Evolutionary conservation across 92 coral and sea anemone genomes (phyloP).

Genomic region (Pocillopora meandrina): DNA sequence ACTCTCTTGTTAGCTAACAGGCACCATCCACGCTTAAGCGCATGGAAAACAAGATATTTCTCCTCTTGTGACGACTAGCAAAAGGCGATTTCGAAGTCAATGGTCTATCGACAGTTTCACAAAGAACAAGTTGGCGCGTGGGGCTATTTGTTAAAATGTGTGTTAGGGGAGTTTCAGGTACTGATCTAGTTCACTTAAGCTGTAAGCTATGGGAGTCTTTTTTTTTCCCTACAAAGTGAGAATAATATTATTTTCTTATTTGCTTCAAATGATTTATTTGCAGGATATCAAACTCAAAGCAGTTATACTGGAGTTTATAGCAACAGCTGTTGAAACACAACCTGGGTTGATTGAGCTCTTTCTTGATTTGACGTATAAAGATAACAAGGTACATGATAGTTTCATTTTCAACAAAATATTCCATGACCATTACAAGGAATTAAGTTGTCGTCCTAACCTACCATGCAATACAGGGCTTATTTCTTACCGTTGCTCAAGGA

Average conservation of each 20-base stretch:
- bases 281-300: slow-evolving; percentile 88
- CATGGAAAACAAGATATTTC: too few relatives aligned
- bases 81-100: too few relatives aligned
- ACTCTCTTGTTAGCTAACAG: too few relatives aligned
- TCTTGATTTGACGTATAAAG: slow-evolving; percentile 69
- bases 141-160: too few relatives aligned
- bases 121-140: neutral
- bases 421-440: neutral
- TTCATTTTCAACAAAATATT: neutral
- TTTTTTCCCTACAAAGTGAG: neutral
- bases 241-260: neutral
- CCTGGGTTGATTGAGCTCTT: slow-evolving; percentile 94
- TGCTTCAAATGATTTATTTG: neutral
- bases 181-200: too few relatives aligned
- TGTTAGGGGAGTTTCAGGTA: too few relatives aligned
- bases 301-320: slow-evolving; percentile 87
- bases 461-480: too few relatives aligned
- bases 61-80: too few relatives aligned
- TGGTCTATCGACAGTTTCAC: neutral
- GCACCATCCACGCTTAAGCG: too few relatives aligned
- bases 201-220: too few relatives aligned
- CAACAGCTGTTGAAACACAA: slow-evolving; percentile 97
- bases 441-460: too few relatives aligned
- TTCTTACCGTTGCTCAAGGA: too few relatives aligned
- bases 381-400: slow-evolving; percentile 32